Percentiles rank a stretch among this genome's conserved stretches.
phyloP scores from a whole-genome alignment of 2,888 invertebrate species.

The Copidosoma aretas region DNA sequence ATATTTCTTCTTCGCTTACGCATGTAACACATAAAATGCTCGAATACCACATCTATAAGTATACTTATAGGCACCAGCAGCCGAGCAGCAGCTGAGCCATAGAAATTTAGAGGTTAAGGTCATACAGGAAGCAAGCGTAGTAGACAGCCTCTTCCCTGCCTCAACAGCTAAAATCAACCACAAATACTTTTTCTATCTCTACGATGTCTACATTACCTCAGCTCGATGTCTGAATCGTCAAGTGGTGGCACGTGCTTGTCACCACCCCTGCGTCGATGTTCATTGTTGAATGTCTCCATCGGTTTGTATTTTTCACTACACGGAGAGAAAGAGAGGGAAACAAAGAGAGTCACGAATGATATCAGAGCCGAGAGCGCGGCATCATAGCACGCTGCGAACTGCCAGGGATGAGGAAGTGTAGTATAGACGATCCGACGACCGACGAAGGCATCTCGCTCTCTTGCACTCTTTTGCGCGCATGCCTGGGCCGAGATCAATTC shows the following conservation, averaged over 20 bases:
- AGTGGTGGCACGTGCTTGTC: constrained; percentile 5
- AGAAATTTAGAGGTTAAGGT: constrained; percentile 33
- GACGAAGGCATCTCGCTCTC: background rate
- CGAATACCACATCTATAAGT: too few species aligned
- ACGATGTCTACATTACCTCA: constrained; percentile 20
- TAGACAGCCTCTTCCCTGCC: background rate
- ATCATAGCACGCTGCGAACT: constrained; percentile 1
- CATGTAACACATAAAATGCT: too few species aligned
- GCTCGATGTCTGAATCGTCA: constrained; percentile 31
- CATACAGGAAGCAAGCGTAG: background rate
- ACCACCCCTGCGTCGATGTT: background rate
- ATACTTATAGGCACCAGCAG: too few species aligned
- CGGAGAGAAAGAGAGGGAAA: background rate
- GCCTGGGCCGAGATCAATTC: constrained; percentile 33
- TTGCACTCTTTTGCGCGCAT: constrained; percentile 20
- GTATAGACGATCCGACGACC: constrained; percentile 19
- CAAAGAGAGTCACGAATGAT: background rate
- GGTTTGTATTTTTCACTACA: background rate
- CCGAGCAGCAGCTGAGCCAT: background rate
- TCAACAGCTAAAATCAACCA: background rate
- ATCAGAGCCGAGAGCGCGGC: background rate
- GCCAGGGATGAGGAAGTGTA: constrained; percentile 14
- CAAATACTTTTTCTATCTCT: background rate
- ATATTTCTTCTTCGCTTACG: background rate
- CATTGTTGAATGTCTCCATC: background rate